These are phyloP conservation scores for Chionodraco myersi DNA, from an alignment of 2,113 vertebrate species.

Conservation along the genomic window DNA sequence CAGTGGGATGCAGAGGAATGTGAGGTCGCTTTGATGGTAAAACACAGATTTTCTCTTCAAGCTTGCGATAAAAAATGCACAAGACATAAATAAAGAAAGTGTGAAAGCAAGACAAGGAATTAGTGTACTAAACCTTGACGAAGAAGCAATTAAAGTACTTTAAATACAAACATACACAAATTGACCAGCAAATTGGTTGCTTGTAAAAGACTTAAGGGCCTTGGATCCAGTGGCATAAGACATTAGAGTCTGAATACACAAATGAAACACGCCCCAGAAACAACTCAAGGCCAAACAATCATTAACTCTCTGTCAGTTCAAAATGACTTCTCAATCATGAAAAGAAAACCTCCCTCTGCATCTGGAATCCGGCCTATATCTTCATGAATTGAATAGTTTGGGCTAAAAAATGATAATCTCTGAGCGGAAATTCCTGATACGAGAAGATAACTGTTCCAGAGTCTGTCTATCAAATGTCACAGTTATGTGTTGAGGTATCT, in stretches of 20 bases:
- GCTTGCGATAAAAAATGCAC: constrained; percentile 25
- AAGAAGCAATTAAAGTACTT: background rate
- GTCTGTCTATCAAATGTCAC: constrained; percentile 11
- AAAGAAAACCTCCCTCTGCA: constrained; percentile 10
- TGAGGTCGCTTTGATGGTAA: constrained; percentile 39
- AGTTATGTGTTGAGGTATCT: background rate
- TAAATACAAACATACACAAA: background rate
- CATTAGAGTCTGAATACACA: background rate
- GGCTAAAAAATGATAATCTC: background rate
- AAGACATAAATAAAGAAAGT: constrained; percentile 19
- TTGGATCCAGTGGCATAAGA: background rate
- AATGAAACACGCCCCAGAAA: background rate
- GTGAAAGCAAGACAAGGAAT: constrained; percentile 13
- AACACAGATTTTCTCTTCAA: background rate
- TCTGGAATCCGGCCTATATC: background rate
- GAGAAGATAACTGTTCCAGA: background rate
- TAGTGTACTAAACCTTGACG: background rate
- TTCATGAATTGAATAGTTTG: background rate
- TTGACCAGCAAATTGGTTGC: background rate
- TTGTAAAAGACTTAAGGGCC: background rate
- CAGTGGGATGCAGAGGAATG: constrained; percentile 37
- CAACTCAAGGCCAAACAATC: background rate
- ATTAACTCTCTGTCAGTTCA: constrained; percentile 16
- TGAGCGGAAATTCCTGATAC: background rate
- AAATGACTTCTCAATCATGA: background rate